Evolutionary conservation across 2,113 vertebrate species (phyloP).

Genomic region (Cavia porcellus): DNA sequence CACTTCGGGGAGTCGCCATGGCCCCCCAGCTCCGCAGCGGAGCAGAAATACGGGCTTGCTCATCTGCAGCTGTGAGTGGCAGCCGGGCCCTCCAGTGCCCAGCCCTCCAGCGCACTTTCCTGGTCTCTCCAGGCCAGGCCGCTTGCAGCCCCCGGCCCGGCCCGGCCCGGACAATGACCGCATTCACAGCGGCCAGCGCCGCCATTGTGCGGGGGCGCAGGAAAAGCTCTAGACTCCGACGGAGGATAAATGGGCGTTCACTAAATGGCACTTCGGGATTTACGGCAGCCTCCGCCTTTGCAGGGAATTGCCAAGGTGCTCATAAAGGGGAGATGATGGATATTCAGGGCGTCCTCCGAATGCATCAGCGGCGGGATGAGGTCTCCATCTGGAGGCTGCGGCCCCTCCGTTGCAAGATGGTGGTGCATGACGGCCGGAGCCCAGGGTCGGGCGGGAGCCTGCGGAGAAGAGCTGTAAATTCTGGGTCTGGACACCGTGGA

Average conservation of each 20-base stretch:
- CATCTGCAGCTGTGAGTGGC: slow-evolving; percentile 86
- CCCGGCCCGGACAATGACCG: slow-evolving; percentile 85
- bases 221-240: slow-evolving; percentile 82
- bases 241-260: slow-evolving; percentile 89
- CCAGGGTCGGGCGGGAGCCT: background rate
- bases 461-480: slow-evolving; percentile 75
- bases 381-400: slow-evolving; percentile 89
- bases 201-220: slow-evolving; percentile 80
- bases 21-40: background rate
- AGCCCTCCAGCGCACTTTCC: slow-evolving; percentile 68
- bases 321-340: slow-evolving; percentile 92
- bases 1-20: background rate
- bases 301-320: slow-evolving; percentile 91
- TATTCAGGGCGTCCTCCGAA: slow-evolving; percentile 93
- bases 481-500: background rate
- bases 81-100: slow-evolving; percentile 78
- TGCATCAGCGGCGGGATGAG: slow-evolving; percentile 90
- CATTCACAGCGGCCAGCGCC: slow-evolving; percentile 87
- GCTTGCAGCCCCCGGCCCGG: too few relatives aligned
- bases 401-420: slow-evolving; percentile 86
- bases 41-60: slow-evolving; percentile 74
- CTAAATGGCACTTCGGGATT: slow-evolving; percentile 90
- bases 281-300: slow-evolving; percentile 89
- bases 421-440: slow-evolving; percentile 65
- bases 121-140: too few relatives aligned